These are phyloP conservation scores for Calypte anna DNA, from an alignment of 2,113 vertebrate genomes.

Conservation along the genomic window DNA sequence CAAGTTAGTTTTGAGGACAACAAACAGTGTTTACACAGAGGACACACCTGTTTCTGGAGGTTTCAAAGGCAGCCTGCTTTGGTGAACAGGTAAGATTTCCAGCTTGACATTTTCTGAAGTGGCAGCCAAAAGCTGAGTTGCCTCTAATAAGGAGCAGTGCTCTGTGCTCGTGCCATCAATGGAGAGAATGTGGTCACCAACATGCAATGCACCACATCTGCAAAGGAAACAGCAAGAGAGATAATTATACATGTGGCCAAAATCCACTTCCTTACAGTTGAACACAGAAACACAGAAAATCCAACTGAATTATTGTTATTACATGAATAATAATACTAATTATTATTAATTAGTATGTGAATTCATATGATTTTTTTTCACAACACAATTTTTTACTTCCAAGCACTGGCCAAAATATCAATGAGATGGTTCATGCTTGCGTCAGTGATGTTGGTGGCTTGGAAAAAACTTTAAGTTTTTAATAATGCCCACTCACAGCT, in stretches of 20 bases:
- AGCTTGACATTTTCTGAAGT: constrained; percentile 86
- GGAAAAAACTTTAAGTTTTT: neutral
- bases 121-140: constrained; percentile 90
- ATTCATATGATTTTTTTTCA: neutral
- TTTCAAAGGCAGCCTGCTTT: constrained; percentile 83
- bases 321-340: neutral
- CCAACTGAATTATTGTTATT: neutral
- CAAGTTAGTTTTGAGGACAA: neutral
- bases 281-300: neutral
- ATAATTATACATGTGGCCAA: neutral
- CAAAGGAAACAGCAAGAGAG: neutral
- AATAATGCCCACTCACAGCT: neutral
- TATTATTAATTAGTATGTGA: neutral
- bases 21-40: neutral
- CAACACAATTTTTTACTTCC: neutral
- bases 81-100: constrained; percentile 91
- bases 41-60: constrained; percentile 89
- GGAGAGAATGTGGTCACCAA: constrained; percentile 91
- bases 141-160: constrained; percentile 92
- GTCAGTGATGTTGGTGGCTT: neutral
- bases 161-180: constrained; percentile 94
- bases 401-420: neutral
- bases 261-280: accelerated
- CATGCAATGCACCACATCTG: constrained; percentile 89
- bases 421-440: neutral